Conservation (phyloP, 2,888 invertebrate species). For the Thalpophila matura region DNA sequence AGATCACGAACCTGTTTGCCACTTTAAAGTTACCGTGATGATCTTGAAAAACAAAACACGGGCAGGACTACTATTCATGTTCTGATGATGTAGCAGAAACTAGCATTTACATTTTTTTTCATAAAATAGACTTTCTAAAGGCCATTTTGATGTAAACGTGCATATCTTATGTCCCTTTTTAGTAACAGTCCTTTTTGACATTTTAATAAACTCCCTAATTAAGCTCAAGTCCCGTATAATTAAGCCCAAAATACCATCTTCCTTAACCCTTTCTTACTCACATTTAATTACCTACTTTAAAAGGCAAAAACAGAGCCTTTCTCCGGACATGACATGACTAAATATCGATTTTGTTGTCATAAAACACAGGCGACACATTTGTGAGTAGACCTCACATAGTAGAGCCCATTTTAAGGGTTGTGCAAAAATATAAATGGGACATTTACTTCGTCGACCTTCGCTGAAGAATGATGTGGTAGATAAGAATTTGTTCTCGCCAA, state of each 20-base stretch:
- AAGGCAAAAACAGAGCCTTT: conserved; percentile 37
- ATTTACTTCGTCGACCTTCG: conserved; percentile 63
- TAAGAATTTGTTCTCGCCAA: conserved; percentile 64
- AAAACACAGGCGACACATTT: conserved; percentile 52
- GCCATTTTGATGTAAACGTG: background rate
- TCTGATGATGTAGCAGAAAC: no score
- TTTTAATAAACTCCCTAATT: conserved; percentile 38
- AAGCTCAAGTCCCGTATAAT: conserved; percentile 31
- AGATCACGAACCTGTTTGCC: no score
- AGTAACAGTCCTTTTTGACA: conserved; percentile 7
- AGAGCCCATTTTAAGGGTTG: conserved; percentile 58
- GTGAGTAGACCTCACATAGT: conserved; percentile 50
- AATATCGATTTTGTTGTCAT: conserved; percentile 48
- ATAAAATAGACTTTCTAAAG: background rate
- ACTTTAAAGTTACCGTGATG: no score
- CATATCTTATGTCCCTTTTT: conserved; percentile 16
- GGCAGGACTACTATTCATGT: no score
- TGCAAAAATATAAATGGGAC: conserved; percentile 71
- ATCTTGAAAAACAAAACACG: no score
- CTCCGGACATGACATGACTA: conserved; percentile 25
- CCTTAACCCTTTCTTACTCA: conserved; percentile 27
- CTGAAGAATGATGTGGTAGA: conserved; percentile 68
- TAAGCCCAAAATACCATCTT: conserved; percentile 34
- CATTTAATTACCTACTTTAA: conserved; percentile 44
- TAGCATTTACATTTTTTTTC: background rate